A percentile compares a stretch with the other conserved stretches of the same genome.
Evolutionary conservation across 2,888 invertebrate species (phyloP).

Genomic region (Diaperis boleti): DNA sequence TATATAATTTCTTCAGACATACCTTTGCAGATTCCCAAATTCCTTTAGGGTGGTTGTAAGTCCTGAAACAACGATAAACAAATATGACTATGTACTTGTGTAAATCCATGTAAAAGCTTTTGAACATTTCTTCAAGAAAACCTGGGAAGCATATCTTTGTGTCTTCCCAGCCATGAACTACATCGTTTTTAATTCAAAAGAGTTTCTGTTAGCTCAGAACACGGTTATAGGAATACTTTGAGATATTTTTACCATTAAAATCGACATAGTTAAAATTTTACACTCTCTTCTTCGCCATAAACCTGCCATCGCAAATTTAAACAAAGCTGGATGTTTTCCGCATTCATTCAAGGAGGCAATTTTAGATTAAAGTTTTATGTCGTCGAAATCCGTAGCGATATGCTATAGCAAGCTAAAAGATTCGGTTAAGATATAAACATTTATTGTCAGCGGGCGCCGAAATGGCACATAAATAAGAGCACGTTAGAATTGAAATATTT

Average conservation of each 20-base stretch:
- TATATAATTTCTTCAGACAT: too few species aligned
- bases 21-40: too few species aligned
- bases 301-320: slow-evolving; percentile 13
- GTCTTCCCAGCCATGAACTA: too few species aligned
- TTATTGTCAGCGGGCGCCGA: slow-evolving; percentile 50
- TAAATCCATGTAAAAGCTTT: too few species aligned
- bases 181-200: too few species aligned
- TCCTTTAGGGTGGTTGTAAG: too few species aligned
- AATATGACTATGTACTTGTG: too few species aligned
- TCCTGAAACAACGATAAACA: too few species aligned
- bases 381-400: slow-evolving; percentile 36
- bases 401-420: slow-evolving; percentile 37
- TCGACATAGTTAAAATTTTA: background rate
- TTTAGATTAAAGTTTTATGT: slow-evolving; percentile 40
- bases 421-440: slow-evolving; percentile 47
- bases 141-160: too few species aligned
- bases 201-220: too few species aligned
- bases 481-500: slow-evolving; percentile 56
- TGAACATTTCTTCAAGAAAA: too few species aligned
- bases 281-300: background rate
- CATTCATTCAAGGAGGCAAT: slow-evolving; percentile 22
- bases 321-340: slow-evolving; percentile 11
- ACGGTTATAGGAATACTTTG: too few species aligned
- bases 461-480: slow-evolving; percentile 54
- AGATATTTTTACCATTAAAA: background rate